Conservation (phyloP, 2,888 invertebrate genomes). For the Liodrosophila aerea region DNA sequence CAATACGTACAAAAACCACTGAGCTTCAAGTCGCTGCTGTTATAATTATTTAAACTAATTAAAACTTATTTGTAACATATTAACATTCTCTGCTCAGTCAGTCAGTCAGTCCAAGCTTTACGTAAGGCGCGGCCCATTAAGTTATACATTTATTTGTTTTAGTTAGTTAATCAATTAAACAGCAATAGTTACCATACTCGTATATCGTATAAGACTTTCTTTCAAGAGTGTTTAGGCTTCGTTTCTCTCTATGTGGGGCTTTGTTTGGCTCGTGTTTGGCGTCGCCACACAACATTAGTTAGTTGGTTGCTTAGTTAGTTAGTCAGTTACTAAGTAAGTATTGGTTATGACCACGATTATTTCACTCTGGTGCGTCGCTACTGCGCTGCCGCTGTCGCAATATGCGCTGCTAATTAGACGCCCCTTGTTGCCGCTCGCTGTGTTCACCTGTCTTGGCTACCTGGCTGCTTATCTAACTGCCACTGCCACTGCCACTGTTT, state of each 20-base stretch:
- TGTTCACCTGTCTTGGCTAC: conserved; percentile 3
- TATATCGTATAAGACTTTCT: conserved; percentile 6
- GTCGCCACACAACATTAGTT: conserved; percentile 63
- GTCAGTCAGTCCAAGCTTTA: no score
- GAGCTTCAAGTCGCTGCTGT: neutral
- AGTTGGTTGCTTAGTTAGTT: conserved; percentile 20
- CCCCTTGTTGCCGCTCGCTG: conserved; percentile 18
- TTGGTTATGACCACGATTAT: conserved; percentile 43
- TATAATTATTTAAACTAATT: neutral
- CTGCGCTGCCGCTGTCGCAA: conserved; percentile 54
- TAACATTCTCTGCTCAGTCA: conserved; percentile 10
- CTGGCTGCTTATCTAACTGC: conserved; percentile 51
- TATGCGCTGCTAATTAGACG: conserved; percentile 60
- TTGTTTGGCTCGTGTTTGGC: conserved; percentile 25
- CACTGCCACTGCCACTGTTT: conserved; percentile 50
- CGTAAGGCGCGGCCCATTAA: no score
- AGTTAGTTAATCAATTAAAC: conserved; percentile 4
- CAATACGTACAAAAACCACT: no score
- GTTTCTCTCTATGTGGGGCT: neutral
- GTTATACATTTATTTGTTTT: neutral
- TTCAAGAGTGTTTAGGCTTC: conserved; percentile 10
- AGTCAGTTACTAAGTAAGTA: conserved; percentile 17
- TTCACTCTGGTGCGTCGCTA: conserved; percentile 39
- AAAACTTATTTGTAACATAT: neutral
- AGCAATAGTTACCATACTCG: neutral